phyloP scores from a whole-genome alignment of 2,113 vertebrate species.

The Ginglymostoma cirratum region DNA sequence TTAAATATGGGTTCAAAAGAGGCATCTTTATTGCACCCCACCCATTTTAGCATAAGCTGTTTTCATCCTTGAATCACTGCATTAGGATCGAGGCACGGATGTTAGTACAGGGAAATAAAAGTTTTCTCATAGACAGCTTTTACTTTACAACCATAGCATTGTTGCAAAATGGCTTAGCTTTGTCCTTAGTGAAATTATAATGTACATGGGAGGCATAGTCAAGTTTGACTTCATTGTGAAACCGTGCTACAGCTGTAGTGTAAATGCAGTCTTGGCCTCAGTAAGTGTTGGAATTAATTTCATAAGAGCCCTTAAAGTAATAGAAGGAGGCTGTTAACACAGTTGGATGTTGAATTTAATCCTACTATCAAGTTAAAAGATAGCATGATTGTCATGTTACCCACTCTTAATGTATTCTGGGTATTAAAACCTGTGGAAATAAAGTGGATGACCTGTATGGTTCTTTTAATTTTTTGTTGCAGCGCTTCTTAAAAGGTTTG shows the following conservation, averaged over 20 bases:
- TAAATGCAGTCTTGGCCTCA: not conserved
- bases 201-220: not conserved
- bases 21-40: not conserved
- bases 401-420: not conserved
- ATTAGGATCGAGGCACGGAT: not conserved
- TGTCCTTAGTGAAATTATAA: not conserved
- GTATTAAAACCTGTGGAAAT: not conserved
- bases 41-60: not conserved
- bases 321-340: not conserved
- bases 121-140: slow-evolving; percentile 1
- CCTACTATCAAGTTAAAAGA: not conserved
- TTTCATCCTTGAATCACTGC: not conserved
- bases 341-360: not conserved
- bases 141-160: not conserved
- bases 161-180: not conserved
- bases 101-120: not conserved
- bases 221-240: not conserved
- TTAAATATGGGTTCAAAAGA: not conserved
- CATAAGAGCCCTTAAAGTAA: not conserved
- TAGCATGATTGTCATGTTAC: not conserved
- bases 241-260: not conserved
- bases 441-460: not conserved
- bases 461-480: not conserved
- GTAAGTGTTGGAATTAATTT: not conserved
- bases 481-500: not conserved